Evolutionary conservation across 1,140 invertebrate genomes (phyloP).

Genomic region (Drosophila seguyi): DNA sequence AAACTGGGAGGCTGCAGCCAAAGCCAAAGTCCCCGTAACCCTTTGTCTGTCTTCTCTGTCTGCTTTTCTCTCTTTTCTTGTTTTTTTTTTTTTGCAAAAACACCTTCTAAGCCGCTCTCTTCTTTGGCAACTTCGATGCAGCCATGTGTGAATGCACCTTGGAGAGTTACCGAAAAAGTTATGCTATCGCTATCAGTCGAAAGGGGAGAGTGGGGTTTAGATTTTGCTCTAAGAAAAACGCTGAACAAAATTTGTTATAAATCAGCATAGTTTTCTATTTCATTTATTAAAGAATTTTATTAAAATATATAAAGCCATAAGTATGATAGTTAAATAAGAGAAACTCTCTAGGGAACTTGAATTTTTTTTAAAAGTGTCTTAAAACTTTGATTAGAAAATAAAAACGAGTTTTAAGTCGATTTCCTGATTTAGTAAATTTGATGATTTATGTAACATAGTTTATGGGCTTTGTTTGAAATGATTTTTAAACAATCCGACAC

Average conservation of each 20-base stretch:
- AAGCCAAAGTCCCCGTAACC: neutral
- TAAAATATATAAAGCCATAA: too few species aligned
- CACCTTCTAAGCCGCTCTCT: constrained; percentile 16
- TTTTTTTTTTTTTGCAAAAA: neutral
- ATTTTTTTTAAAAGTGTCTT: too few species aligned
- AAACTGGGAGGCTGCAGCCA: constrained; percentile 25
- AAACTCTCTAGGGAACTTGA: too few species aligned
- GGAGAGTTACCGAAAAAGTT: constrained; percentile 68
- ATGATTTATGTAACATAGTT: too few species aligned
- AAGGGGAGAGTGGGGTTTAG: neutral
- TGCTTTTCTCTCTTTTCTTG: neutral
- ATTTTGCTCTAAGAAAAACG: neutral
- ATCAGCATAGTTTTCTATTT: neutral
- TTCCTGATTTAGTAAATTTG: too few species aligned
- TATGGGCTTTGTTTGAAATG: too few species aligned
- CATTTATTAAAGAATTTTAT: too few species aligned
- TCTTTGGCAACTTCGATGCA: constrained; percentile 48
- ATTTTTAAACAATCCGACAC: too few species aligned
- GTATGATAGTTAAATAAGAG: too few species aligned
- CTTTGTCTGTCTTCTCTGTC: neutral
- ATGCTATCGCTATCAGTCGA: constrained; percentile 58
- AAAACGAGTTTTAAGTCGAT: too few species aligned
- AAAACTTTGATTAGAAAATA: too few species aligned
- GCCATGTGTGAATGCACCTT: constrained; percentile 76
- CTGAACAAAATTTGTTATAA: neutral